These are phyloP conservation scores for Echinops telfairi DNA, from an alignment of 2,113 vertebrate species.

Conservation along the genomic window DNA sequence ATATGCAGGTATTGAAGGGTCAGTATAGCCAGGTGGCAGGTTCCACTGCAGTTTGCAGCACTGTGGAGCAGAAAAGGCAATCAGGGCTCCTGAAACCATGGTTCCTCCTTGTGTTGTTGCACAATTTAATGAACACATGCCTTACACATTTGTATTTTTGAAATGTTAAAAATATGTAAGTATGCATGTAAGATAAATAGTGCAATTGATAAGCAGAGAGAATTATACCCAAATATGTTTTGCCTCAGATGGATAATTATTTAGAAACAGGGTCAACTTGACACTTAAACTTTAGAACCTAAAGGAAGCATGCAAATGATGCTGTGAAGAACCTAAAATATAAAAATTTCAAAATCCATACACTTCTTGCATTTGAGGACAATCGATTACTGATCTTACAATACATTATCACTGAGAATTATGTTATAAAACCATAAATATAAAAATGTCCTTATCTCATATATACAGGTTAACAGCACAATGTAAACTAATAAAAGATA, in stretches of 20 bases:
- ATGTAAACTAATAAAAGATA: constrained; percentile 28
- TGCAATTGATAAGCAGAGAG: background rate
- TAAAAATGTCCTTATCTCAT: background rate
- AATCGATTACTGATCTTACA: background rate
- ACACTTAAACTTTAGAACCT: constrained; percentile 38
- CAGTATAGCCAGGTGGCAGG: background rate
- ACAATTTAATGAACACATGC: background rate
- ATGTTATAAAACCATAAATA: constrained; percentile 2
- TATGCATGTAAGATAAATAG: background rate
- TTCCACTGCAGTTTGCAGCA: background rate
- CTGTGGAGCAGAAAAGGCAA: background rate
- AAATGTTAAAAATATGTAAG: constrained; percentile 19
- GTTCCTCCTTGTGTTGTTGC: background rate
- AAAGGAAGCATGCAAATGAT: constrained; percentile 12
- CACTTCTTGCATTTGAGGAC: background rate
- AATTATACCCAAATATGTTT: background rate
- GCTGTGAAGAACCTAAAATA: background rate
- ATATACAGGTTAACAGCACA: background rate
- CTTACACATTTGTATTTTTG: background rate
- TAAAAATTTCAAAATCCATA: constrained; percentile 1
- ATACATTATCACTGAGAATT: background rate
- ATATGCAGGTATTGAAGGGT: background rate
- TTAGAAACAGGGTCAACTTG: constrained; percentile 25
- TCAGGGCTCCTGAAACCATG: background rate
- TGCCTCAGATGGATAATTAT: background rate